Evolutionary conservation across 92 coral and sea anemone genomes (phyloP).

Genomic region (Palythoa caribaeorum): DNA sequence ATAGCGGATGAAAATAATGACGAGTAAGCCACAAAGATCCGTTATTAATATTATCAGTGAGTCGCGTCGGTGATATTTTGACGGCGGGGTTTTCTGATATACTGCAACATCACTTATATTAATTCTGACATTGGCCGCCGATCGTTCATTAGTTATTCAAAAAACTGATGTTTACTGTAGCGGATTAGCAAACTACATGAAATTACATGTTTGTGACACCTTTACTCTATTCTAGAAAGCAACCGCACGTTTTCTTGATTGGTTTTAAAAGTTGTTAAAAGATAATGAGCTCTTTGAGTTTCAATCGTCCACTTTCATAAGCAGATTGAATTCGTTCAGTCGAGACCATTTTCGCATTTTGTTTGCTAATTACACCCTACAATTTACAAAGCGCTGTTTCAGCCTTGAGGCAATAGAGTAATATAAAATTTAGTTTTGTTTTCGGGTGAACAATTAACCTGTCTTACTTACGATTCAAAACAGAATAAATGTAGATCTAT

Average conservation of each 20-base stretch:
- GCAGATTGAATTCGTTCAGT: too few species aligned
- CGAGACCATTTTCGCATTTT: too few species aligned
- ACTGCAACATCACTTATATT: not conserved
- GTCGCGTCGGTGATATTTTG: conserved; percentile 11
- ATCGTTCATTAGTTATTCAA: not conserved
- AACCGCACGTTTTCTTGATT: not conserved
- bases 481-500: too few species aligned
- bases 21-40: not conserved
- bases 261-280: too few species aligned
- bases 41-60: not conserved
- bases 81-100: conserved; percentile 22
- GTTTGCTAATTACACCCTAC: too few species aligned
- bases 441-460: too few species aligned
- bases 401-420: too few species aligned
- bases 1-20: conserved; percentile 10
- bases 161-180: not conserved
- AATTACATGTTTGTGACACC: not conserved
- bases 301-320: too few species aligned
- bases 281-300: not conserved
- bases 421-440: too few species aligned
- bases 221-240: not conserved
- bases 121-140: not conserved
- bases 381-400: too few species aligned
- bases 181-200: not conserved
- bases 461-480: too few species aligned